Base-by-base conservation (phyloP, 2,888 invertebrate genomes). In the Epistrophe eligans region DNA sequence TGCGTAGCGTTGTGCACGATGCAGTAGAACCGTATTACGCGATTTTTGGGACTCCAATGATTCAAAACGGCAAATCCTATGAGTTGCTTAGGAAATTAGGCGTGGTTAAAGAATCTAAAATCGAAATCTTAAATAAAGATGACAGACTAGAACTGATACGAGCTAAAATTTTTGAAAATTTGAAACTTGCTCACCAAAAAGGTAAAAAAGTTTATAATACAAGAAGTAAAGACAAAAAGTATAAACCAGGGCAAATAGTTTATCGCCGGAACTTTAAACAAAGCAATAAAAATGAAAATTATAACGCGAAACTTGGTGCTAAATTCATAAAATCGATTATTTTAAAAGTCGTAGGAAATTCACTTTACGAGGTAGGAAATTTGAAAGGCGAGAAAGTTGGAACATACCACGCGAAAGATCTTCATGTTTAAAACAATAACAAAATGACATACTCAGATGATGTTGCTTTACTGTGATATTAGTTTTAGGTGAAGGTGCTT, bases 21-120 rank as follows among this genome's bases (percentile, higher is more conserved):
- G 77, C 67, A 0, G 77, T 67, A 45, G 77, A 87, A 4, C 82
- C 84, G 2, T 87, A 84, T 66, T 60, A 55, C 32, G 88, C 67
- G n/a, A 0, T 87, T 7, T 88, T 87, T 55, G 88, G 67, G 70
- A 67, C 50, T 2, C 66, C 43, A 4, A 67, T 67, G 66, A 13
- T 48, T 2, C 66, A 48, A 10, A 8, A 48, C 13, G 66, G n/a
- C 6, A 32, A 48, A 19, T 13, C 48, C 6, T 66, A 48, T 15
- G n/a, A 66, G 4, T 11, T 45, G 2, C 28, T 66, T 3, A 3
- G 48, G 0, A 45, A 17, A 4, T 15, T 50, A 8, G 66, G 35
- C 11, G 35, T 1, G 0, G 19, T 67, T n/a, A 67, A 67, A 50
- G 32, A 35, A 17, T 58, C 8, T 17, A 48, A 48, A 32, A 17